These are phyloP conservation scores for Tricholauxania praeusta DNA, from an alignment of 2,888 invertebrate genomes.

Conservation along the genomic window DNA sequence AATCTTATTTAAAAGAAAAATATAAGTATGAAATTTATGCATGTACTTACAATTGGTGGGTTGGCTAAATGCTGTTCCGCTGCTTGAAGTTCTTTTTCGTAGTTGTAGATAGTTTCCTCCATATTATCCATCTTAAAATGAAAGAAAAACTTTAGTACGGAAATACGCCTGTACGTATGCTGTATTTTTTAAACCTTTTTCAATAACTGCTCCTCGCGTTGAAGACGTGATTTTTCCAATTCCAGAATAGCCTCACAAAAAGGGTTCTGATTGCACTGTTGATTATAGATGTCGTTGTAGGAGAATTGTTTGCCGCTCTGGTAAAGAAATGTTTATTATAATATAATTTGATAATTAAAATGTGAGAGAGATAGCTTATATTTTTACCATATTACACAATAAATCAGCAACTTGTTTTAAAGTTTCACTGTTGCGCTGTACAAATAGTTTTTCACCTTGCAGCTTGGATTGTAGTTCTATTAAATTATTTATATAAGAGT, in stretches of 20 bases:
- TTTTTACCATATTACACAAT: constrained; percentile 52
- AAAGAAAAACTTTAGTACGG: neutral
- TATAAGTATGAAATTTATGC: no score
- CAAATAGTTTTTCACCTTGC: constrained; percentile 44
- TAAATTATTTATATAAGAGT: neutral
- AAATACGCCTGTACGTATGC: neutral
- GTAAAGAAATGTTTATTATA: neutral
- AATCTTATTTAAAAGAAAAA: no score
- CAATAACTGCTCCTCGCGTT: constrained; percentile 22
- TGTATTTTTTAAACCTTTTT: constrained; percentile 5
- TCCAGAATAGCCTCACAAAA: constrained; percentile 52
- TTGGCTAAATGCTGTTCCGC: neutral
- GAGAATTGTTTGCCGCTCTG: constrained; percentile 49
- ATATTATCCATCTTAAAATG: constrained; percentile 39
- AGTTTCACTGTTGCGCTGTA: constrained; percentile 40
- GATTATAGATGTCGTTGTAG: constrained; percentile 50
- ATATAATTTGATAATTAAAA: neutral
- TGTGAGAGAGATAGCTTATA: neutral
- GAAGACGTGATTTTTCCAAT: constrained; percentile 38
- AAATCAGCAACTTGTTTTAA: constrained; percentile 55
- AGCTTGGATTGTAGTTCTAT: constrained; percentile 47
- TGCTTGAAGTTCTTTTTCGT: constrained; percentile 28
- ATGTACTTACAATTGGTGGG: no score
- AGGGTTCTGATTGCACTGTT: constrained; percentile 49
- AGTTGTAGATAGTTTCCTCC: constrained; percentile 25